phyloP scores from a whole-genome alignment of 1,140 invertebrate genomes.

The Listronotus bonariensis region DNA sequence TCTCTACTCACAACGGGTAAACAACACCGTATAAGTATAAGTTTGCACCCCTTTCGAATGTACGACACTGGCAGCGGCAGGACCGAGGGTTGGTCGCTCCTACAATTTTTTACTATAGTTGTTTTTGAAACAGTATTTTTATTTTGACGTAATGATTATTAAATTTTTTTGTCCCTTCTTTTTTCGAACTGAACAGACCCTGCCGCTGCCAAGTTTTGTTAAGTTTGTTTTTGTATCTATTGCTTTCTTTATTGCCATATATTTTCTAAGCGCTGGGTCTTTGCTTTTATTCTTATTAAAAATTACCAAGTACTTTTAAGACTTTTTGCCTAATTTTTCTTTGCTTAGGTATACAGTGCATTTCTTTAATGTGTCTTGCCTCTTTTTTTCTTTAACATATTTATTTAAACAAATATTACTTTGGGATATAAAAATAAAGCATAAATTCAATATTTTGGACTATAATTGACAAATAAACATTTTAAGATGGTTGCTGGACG shows the following conservation, averaged over 20 bases:
- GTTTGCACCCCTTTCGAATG: constrained; percentile 30
- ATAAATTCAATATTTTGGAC: no score
- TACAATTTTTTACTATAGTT: not conserved
- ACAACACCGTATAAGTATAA: constrained; percentile 40
- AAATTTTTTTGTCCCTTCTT: constrained; percentile 41
- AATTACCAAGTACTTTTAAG: no score
- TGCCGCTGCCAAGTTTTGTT: constrained; percentile 57
- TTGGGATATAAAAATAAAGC: no score
- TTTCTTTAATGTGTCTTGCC: no score
- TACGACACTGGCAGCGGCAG: constrained; percentile 49
- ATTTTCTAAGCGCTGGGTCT: constrained; percentile 6
- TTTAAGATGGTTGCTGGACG: no score
- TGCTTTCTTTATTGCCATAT: not conserved
- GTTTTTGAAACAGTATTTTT: not conserved
- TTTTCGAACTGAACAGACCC: constrained; percentile 67
- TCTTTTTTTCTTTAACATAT: no score
- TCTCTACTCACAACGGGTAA: constrained; percentile 86
- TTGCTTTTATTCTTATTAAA: no score
- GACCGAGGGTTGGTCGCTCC: constrained; percentile 49
- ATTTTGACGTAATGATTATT: not conserved
- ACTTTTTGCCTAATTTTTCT: no score
- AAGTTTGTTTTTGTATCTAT: constrained; percentile 11
- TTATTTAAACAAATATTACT: no score
- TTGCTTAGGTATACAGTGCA: no score
- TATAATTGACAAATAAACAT: no score